Evolutionary conservation across 2,888 invertebrate species (phyloP).

Genomic region (Sarcophaga caerulescens): DNA sequence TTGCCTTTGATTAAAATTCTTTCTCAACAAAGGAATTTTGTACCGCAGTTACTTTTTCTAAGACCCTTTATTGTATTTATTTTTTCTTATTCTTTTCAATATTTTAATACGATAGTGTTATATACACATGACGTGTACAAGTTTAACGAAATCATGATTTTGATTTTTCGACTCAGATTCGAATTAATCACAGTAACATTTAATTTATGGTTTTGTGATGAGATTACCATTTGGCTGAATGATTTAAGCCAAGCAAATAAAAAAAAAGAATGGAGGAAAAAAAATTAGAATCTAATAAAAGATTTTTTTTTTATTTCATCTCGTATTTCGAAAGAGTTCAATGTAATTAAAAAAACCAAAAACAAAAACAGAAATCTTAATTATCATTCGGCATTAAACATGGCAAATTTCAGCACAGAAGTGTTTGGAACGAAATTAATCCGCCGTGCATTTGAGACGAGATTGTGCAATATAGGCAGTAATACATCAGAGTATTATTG

Average conservation of each 20-base stretch:
- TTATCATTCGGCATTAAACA: neutral
- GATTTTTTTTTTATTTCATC: neutral
- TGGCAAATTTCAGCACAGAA: slow-evolving; percentile 3
- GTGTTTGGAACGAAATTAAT: neutral
- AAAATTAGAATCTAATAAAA: neutral
- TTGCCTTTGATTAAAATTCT: too few species aligned
- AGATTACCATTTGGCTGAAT: slow-evolving; percentile 27
- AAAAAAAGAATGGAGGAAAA: neutral
- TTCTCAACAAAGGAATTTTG: too few species aligned
- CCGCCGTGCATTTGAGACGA: too few species aligned
- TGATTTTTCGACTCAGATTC: slow-evolving; percentile 48
- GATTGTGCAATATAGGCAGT: too few species aligned
- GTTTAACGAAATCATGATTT: slow-evolving; percentile 38
- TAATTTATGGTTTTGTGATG: slow-evolving; percentile 42
- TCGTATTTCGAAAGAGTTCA: neutral
- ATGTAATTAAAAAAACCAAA: slow-evolving; percentile 13
- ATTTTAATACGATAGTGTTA: neutral
- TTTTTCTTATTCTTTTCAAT: neutral
- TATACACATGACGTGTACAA: neutral
- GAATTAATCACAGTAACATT: slow-evolving; percentile 55
- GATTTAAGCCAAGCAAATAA: slow-evolving; percentile 15
- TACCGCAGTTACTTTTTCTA: too few species aligned
- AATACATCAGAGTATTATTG: too few species aligned
- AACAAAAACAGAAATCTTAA: neutral
- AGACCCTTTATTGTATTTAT: too few species aligned